Evolutionary conservation across 2,888 invertebrate species (phyloP).

Genomic region (Matsumyia berberina): DNA sequence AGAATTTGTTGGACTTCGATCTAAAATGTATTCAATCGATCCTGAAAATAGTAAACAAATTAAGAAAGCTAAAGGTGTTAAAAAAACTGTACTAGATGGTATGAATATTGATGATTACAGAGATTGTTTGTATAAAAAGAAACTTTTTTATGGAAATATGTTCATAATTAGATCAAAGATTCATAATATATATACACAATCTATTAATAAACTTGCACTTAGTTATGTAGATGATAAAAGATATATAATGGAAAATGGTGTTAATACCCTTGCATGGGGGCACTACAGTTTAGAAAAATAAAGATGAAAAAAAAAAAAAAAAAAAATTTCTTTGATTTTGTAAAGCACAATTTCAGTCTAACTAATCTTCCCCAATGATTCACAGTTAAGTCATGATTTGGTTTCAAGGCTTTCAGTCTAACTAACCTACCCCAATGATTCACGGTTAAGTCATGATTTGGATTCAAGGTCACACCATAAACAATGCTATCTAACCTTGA

Average conservation of each 20-base stretch:
- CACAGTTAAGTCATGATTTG: no score
- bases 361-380: no score
- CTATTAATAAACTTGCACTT: conserved; percentile 13
- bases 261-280: conserved; percentile 17
- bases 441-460: no score
- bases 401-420: no score
- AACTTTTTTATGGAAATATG: no score
- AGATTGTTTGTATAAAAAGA: no score
- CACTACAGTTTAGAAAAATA: background rate
- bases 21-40: conserved; percentile 48
- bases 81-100: background rate
- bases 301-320: background rate
- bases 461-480: no score
- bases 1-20: conserved; percentile 61
- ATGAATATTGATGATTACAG: background rate
- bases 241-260: conserved; percentile 23
- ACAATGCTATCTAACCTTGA: no score
- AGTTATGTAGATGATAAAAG: conserved; percentile 24
- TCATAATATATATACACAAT: background rate
- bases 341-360: no score
- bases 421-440: no score
- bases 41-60: conserved; percentile 12
- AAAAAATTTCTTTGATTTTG: no score
- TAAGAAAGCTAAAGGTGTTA: conserved; percentile 40
- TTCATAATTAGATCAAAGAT: background rate